phyloP scores from a whole-genome alignment of 2,888 invertebrate genomes.

The Molanna angustata region DNA sequence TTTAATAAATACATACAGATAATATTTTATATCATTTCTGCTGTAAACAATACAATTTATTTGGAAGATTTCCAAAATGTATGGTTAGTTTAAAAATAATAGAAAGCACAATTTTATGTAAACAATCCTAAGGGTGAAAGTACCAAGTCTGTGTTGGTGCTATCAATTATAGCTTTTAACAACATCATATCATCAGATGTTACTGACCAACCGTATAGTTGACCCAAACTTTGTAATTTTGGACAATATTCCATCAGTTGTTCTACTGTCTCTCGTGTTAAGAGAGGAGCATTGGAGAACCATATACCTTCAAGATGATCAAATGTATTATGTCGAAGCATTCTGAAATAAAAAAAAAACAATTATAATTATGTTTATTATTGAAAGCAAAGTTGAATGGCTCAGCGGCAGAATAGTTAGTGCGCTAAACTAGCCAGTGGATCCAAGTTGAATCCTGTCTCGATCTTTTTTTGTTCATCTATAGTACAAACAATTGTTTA shows the following conservation, averaged over 20 bases:
- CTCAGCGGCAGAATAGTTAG: too few species aligned
- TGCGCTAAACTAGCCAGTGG: too few species aligned
- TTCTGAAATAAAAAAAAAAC: conserved; percentile 45
- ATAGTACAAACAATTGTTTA: too few species aligned
- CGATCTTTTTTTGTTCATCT: too few species aligned
- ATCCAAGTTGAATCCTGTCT: too few species aligned
- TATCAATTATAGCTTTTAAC: conserved; percentile 61
- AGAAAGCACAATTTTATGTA: conserved; percentile 8
- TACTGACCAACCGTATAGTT: conserved; percentile 66
- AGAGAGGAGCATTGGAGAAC: conserved; percentile 65
- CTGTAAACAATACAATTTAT: too few species aligned
- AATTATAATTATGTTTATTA: too few species aligned
- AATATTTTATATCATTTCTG: too few species aligned
- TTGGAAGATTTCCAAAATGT: too few species aligned
- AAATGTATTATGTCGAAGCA: conserved; percentile 64
- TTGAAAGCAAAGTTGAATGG: too few species aligned
- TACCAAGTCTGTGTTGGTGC: conserved; percentile 64
- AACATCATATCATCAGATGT: conserved; percentile 66
- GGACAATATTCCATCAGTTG: conserved; percentile 66
- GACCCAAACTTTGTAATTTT: conserved; percentile 62
- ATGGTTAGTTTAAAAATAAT: too few species aligned
- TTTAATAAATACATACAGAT: too few species aligned
- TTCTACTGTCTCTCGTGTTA: conserved; percentile 62
- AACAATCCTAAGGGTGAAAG: conserved; percentile 59
- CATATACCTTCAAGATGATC: conserved; percentile 63